Percentiles rank a stretch among this genome's conserved stretches.
Evolutionary conservation across 1,140 invertebrate genomes (phyloP).

Genomic region (Philopotamus ludificatus): DNA sequence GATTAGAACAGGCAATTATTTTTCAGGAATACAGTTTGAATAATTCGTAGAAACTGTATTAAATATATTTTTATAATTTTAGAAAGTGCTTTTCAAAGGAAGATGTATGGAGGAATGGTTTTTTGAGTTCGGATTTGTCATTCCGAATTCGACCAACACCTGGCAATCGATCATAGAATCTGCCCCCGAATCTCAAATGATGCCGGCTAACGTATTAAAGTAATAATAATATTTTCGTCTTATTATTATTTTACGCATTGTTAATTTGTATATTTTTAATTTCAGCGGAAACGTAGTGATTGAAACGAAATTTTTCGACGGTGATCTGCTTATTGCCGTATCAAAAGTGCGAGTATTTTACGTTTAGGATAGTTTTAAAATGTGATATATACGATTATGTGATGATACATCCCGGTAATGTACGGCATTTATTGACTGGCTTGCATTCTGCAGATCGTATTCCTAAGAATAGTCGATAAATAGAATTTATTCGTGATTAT

Average conservation of each 20-base stretch:
- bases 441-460: too few species aligned
- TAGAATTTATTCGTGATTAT: too few species aligned
- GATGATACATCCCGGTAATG: too few species aligned
- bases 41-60: neutral
- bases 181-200: slow-evolving; percentile 99
- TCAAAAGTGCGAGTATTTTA: slow-evolving; percentile 96
- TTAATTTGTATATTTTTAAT: slow-evolving; percentile 47
- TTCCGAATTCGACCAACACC: slow-evolving; percentile 97
- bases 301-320: slow-evolving; percentile 98
- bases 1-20: slow-evolving; percentile 85
- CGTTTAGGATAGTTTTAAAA: slow-evolving; percentile 63
- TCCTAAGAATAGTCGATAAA: too few species aligned
- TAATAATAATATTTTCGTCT: slow-evolving; percentile 41
- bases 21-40: too few species aligned
- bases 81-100: slow-evolving; percentile 76
- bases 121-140: slow-evolving; percentile 99
- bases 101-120: slow-evolving; percentile 94
- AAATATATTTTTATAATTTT: slow-evolving; percentile 43
- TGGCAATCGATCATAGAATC: slow-evolving; percentile 99
- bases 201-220: slow-evolving; percentile 96
- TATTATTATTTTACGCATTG: neutral
- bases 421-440: too few species aligned
- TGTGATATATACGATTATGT: too few species aligned
- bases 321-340: slow-evolving; percentile 90
- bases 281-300: slow-evolving; percentile 97